phyloP scores from a whole-genome alignment of 2,888 invertebrate genomes.

The Timema podura region DNA sequence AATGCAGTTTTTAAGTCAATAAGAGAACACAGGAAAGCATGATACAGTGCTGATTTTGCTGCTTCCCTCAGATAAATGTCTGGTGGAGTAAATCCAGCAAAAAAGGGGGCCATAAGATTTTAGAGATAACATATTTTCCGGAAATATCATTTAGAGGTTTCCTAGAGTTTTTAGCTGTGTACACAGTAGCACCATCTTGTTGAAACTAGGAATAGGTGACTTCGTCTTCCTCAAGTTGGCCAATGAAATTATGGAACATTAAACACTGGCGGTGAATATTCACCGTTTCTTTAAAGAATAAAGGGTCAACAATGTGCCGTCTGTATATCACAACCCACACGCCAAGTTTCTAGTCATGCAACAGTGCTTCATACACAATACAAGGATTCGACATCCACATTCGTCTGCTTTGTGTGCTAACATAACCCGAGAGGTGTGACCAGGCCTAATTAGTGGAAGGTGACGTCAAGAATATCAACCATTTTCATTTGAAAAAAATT shows the following conservation, averaged over 20 bases:
- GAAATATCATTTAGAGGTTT: neutral
- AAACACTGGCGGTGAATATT: neutral
- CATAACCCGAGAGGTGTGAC: too few relatives aligned
- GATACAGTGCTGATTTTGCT: neutral
- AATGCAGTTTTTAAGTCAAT: too few relatives aligned
- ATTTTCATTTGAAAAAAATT: too few relatives aligned
- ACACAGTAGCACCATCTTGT: neutral
- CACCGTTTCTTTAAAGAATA: neutral
- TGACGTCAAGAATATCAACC: too few relatives aligned
- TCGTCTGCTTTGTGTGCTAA: too few relatives aligned
- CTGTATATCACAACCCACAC: too few relatives aligned
- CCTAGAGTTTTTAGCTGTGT: neutral
- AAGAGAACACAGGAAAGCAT: too few relatives aligned
- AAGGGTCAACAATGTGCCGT: too few relatives aligned
- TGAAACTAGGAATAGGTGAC: conserved; percentile 1
- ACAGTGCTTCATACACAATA: too few relatives aligned
- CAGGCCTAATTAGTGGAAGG: too few relatives aligned
- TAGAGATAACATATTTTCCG: neutral
- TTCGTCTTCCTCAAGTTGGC: neutral
- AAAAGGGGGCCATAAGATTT: neutral
- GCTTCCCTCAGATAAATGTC: neutral
- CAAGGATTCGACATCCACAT: too few relatives aligned
- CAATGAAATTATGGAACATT: neutral
- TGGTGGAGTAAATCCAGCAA: neutral
- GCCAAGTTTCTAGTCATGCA: too few relatives aligned